These are phyloP conservation scores for Corvus moneduloides DNA, from an alignment of 2,113 vertebrate species.

Conservation along the genomic window DNA sequence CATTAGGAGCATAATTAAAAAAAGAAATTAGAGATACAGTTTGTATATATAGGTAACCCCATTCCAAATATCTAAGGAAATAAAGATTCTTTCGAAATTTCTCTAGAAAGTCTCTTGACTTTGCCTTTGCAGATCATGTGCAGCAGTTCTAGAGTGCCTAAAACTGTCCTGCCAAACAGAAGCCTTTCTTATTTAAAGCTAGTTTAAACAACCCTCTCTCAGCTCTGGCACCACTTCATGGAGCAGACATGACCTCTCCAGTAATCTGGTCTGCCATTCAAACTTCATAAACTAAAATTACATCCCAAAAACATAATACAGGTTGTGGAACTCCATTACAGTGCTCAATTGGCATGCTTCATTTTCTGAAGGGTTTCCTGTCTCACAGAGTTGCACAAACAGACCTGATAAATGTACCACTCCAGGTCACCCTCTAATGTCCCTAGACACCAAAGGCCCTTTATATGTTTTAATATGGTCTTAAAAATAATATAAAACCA, in stretches of 20 bases:
- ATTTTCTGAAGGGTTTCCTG: neutral
- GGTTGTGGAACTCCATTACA: neutral
- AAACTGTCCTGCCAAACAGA: neutral
- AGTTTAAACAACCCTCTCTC: neutral
- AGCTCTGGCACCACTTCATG: neutral
- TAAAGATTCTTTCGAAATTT: neutral
- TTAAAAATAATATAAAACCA: neutral
- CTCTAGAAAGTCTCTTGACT: neutral
- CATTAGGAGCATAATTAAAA: fast-evolving
- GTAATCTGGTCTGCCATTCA: neutral
- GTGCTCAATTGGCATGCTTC: fast-evolving
- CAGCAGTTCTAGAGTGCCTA: neutral
- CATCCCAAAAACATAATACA: neutral
- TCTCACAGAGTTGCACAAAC: neutral
- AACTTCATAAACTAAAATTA: neutral
- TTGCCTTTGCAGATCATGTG: neutral
- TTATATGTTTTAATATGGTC: neutral
- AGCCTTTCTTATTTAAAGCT: neutral
- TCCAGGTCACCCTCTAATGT: neutral
- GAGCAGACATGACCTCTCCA: neutral
- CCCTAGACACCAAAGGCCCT: neutral
- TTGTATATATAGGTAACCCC: neutral
- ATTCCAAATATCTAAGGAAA: neutral
- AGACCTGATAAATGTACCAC: neutral
- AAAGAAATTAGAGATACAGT: neutral